Conservation (phyloP, 1,140 invertebrate species). For the Brachionus rotundiformis region DNA sequence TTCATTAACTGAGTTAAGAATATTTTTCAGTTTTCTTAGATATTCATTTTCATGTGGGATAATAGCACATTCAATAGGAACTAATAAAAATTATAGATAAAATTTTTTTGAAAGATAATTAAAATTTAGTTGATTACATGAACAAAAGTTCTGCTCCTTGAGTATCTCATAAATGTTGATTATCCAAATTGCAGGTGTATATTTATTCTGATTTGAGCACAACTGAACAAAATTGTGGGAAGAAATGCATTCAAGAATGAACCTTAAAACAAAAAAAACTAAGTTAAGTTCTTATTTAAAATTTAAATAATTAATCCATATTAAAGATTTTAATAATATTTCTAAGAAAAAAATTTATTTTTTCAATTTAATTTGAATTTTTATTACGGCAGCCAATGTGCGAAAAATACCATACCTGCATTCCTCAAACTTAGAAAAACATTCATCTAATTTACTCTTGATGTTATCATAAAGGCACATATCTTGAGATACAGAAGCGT, state of each 20-base stretch:
- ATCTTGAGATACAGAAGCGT: neutral
- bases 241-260: slow-evolving; percentile 30
- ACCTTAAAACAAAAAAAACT: neutral
- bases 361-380: too few relatives aligned
- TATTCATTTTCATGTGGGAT: slow-evolving; percentile 37
- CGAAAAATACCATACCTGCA: too few relatives aligned
- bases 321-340: too few relatives aligned
- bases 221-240: slow-evolving; percentile 30
- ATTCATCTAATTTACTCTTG: slow-evolving; percentile 34
- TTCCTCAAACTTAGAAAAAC: slow-evolving; percentile 5
- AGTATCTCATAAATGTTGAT: slow-evolving; percentile 43
- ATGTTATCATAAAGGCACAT: slow-evolving; percentile 19
- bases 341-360: too few relatives aligned
- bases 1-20: slow-evolving; percentile 9
- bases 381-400: too few relatives aligned
- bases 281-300: neutral
- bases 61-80: slow-evolving; percentile 42
- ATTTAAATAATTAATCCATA: neutral
- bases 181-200: slow-evolving; percentile 42
- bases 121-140: neutral
- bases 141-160: neutral
- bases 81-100: neutral
- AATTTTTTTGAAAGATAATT: neutral
- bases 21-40: neutral
- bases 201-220: slow-evolving; percentile 3